Conservation (phyloP, 2,888 invertebrate genomes). For the Drosophila picticornis region DNA sequence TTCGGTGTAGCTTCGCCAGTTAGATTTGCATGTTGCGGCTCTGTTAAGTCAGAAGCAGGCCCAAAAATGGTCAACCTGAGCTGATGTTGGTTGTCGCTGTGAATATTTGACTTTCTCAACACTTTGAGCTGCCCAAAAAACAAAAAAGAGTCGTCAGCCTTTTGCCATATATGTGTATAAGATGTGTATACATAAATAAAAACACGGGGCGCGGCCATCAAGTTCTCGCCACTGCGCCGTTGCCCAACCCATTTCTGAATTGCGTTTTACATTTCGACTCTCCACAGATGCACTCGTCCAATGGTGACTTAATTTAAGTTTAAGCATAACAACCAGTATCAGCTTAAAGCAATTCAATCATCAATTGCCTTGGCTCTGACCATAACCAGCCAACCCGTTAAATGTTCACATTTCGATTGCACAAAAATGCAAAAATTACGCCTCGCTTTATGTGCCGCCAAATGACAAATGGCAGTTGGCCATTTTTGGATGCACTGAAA, state of each 20-base stretch:
- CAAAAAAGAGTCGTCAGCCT: conserved; percentile 7
- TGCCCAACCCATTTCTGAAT: conserved; percentile 40
- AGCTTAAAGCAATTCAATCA: neutral
- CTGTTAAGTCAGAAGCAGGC: conserved; percentile 15
- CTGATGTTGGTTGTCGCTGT: conserved; percentile 8
- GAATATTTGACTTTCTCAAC: conserved; percentile 33
- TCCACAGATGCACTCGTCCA: conserved; percentile 17
- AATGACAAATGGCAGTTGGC: neutral
- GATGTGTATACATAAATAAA: neutral
- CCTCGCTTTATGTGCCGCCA: neutral
- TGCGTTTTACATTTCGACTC: conserved; percentile 29
- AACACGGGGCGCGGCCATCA: conserved; percentile 18
- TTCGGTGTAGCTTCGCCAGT: conserved; percentile 3
- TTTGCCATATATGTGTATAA: conserved; percentile 23
- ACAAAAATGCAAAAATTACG: conserved; percentile 12
- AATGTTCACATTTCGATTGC: conserved; percentile 20
- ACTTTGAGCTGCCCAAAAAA: conserved; percentile 34
- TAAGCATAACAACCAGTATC: neutral
- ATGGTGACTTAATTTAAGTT: conserved; percentile 5
- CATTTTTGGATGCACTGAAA: conserved; percentile 1
- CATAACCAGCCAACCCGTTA: conserved; percentile 31
- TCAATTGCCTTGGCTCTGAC: neutral
- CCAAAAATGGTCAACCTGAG: conserved; percentile 32
- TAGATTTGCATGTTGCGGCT: conserved; percentile 37
- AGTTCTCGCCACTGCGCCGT: conserved; percentile 25